phyloP scores from a whole-genome alignment of 2,113 vertebrate species.

The Chloroceryle aenea region DNA sequence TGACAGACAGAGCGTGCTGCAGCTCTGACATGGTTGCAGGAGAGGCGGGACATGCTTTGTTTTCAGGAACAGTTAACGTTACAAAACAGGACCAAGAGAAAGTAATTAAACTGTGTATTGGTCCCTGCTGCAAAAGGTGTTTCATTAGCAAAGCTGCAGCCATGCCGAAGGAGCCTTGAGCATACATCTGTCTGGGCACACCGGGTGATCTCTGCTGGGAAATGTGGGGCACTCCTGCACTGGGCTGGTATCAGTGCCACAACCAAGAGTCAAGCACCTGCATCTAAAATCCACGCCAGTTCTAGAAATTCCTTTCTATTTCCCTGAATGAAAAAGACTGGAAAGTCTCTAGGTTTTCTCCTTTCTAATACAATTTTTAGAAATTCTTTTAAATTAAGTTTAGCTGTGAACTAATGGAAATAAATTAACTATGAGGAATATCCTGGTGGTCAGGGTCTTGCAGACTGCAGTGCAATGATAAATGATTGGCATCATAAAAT shows the following conservation, averaged over 20 bases:
- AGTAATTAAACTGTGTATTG: background rate
- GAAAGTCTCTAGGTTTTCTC: background rate
- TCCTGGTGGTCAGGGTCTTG: constrained; percentile 51
- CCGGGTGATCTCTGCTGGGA: background rate
- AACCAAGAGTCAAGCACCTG: background rate
- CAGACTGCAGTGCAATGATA: background rate
- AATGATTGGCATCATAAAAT: constrained; percentile 45
- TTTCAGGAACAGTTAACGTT: background rate
- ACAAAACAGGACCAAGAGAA: constrained; percentile 11
- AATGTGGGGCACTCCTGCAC: background rate
- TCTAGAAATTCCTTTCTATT: background rate
- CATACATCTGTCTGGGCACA: background rate
- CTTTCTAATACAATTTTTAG: background rate
- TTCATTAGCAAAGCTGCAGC: constrained; percentile 56
- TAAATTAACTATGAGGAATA: constrained; percentile 59
- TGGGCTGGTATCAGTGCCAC: background rate
- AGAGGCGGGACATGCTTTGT: background rate
- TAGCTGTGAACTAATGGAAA: constrained; percentile 61
- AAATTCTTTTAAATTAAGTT: constrained; percentile 50
- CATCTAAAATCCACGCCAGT: background rate
- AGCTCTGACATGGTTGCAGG: background rate
- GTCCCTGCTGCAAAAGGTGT: constrained; percentile 30
- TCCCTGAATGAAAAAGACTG: background rate
- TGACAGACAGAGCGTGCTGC: background rate
- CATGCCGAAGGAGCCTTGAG: background rate